These are phyloP conservation scores for Amazona guildingii DNA, from an alignment of 2,113 vertebrate genomes.

Conservation along the genomic window DNA sequence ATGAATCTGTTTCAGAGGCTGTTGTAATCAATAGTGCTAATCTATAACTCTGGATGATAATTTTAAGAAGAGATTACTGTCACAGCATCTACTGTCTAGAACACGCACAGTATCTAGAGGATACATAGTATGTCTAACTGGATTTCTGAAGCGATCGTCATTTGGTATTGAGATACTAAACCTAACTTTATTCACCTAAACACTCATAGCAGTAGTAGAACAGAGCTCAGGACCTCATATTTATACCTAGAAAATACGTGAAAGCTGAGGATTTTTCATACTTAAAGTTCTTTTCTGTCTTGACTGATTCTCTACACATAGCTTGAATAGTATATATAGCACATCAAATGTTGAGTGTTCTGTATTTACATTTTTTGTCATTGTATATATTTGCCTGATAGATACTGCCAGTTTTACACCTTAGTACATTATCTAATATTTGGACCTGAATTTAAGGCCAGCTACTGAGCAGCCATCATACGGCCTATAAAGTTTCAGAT, in stretches of 20 bases:
- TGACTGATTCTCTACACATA: background rate
- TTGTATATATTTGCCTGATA: background rate
- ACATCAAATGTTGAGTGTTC: background rate
- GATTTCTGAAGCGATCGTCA: background rate
- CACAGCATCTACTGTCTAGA: background rate
- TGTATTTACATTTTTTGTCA: background rate
- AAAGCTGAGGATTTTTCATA: background rate
- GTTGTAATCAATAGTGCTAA: background rate
- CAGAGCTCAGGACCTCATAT: background rate
- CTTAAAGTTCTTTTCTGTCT: background rate
- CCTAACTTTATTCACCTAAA: background rate
- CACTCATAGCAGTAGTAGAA: background rate
- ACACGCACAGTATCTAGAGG: background rate
- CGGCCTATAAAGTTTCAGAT: background rate
- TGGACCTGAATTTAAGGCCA: background rate
- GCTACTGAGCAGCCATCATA: background rate
- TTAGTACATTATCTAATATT: background rate
- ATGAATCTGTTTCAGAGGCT: background rate
- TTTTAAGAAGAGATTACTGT: background rate
- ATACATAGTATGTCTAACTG: background rate
- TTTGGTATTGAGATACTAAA: background rate
- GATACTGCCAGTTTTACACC: rapidly evolving
- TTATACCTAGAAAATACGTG: background rate
- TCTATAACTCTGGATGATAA: background rate
- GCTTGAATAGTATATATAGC: background rate